These are phyloP conservation scores for Oreortyx pictus DNA, from an alignment of 2,797 vertebrate genomes.

Conservation along the genomic window DNA sequence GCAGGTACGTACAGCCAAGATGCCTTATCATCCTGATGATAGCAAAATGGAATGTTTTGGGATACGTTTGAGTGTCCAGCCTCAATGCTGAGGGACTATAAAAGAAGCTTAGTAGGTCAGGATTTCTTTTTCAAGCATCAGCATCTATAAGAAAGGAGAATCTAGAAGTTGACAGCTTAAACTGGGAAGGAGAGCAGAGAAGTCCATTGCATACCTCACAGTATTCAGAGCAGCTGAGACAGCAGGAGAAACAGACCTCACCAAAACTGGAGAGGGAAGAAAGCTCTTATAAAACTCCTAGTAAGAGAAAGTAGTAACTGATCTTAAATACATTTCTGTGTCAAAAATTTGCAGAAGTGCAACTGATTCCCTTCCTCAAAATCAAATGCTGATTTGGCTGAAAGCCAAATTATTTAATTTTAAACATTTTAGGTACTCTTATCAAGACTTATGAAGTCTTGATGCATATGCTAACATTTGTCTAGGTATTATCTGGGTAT, in stretches of 20 bases:
- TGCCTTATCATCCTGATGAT: neutral
- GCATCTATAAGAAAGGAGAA: neutral
- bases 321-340: neutral
- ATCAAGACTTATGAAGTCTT: neutral
- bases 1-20: neutral
- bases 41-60: neutral
- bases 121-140: neutral
- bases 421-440: neutral
- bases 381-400: neutral
- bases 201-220: neutral
- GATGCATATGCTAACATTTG: neutral
- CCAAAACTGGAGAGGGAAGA: neutral
- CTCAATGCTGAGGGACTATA: neutral
- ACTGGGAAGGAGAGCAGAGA: neutral
- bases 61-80: fast-evolving
- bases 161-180: neutral
- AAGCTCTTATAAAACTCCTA: neutral
- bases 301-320: neutral
- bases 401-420: neutral
- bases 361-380: neutral
- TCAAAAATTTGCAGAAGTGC: neutral
- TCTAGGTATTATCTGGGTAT: neutral
- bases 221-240: neutral
- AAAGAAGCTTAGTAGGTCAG: neutral
- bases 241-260: neutral